Evolutionary conservation across 1,140 invertebrate genomes (phyloP), one percentile per base, ranked within the genome.

Genomic region (Brachionus calyciflorus): DNA sequence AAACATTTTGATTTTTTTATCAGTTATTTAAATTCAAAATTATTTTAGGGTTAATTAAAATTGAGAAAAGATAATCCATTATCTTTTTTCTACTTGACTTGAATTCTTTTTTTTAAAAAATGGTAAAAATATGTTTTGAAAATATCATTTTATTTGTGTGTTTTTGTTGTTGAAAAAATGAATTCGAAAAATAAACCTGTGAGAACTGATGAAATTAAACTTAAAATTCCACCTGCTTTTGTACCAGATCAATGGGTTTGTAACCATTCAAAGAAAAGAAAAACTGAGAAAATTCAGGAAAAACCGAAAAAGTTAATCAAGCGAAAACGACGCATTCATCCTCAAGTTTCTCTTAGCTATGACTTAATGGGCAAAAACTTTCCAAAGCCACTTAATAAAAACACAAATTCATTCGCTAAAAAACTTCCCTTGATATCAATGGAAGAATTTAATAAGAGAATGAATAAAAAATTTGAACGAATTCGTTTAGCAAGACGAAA

Each of bases 171-270:
- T 26, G 10, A 19, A 12, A 10, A 65, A 65, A 65, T 65, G 60
- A 65, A 44, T 44, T 65, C 60, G 7, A 44, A 65, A 44, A 44
- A 14, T n/a, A n/a, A n/a, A n/a, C n/a, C n/a, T n/a, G n/a, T n/a
- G n/a, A n/a, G n/a, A 24, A 41, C 3, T 5, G 28, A 19, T 30
- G 41, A 21, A 30, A 17, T 26, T 5, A 65, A 46, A 28, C 60
- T 65, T 0, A 65, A 65, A 44, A 65, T 65, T 44, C 60, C 60
- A 7, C 60, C 60, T 1, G 60, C 60, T 44, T 65, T 65, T 40
- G 40, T 41, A 41, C 60, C 60, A 9, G 60, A 65, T 65, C 19
- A 21, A 19, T 65, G 60, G 60, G 24, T 65, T 24, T 65, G 60
- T 26, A 65, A 65, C n/a, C 60, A 65, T 44, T 44, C 60, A 4